Evolutionary conservation across 2,797 vertebrate species (phyloP), one percentile per base, ranked within the genome.

Genomic region (Macropus fuliginosus): DNA sequence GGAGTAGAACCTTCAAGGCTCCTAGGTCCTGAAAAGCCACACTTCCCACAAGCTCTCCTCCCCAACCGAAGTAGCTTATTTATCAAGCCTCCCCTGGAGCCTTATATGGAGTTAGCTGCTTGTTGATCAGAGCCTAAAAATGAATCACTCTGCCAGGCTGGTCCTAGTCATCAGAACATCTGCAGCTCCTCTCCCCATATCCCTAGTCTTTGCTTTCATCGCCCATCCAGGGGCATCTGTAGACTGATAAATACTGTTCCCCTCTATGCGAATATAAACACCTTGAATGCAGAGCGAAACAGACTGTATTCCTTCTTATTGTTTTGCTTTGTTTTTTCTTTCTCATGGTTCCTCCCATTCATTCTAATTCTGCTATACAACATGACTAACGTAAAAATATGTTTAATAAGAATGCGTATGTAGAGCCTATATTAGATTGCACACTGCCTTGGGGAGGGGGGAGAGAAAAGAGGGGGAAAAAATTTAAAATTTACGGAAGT

Each of bases 11-110:
- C 74, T 62, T 56, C 55, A 40, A 93, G 56, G 96, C 94, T 96
- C 95, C 96, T 94, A 0, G 31, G 56, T 87, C 52, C 94, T 96
- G 92, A 97, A 96, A 93, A 92, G 91, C 91, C n/a, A 21, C 12
- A 1, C 55, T 95, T 97, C 96, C 92, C 95, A 96, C 90, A n/a
- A 0, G 5, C n/a, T 11, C 6, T 56, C 54, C 92, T 95, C 93
- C 96, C 90, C 59, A 8, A 2, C 56, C 74, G 54, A 93, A 91
- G 56, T 40, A 1, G 5, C 29, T 12, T 54, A 1, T 96, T 87
- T 96, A 66, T 95, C 46, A 92, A 40, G 40, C 56, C 94, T 92
- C 90, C 6, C 0, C 2, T 46, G 56, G 54, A 59, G 92, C 89
- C 59, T 18, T 87, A 6, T 46, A 74, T 34, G 52, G 95, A 2